phyloP scores from a whole-genome alignment of 2,888 invertebrate genomes.

The Campoletis raptor region DNA sequence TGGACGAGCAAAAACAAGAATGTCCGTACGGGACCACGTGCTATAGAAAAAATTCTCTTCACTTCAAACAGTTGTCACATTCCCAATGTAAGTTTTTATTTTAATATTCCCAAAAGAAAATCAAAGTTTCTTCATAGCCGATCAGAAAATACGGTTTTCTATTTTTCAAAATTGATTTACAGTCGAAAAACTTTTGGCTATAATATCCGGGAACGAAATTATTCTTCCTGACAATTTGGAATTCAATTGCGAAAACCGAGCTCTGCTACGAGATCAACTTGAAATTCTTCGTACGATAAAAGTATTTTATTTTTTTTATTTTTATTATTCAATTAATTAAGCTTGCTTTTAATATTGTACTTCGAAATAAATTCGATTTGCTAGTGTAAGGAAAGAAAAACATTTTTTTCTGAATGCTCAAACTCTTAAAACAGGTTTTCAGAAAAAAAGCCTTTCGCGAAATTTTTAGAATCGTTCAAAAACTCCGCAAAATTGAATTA shows the following conservation, averaged over 20 bases:
- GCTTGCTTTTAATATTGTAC: not conserved
- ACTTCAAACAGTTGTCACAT: slow-evolving; percentile 93
- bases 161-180: slow-evolving; percentile 73
- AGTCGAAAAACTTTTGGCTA: slow-evolving; percentile 89
- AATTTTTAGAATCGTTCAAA: too few relatives aligned
- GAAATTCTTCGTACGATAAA: slow-evolving; percentile 84
- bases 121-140: not conserved
- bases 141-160: slow-evolving; percentile 3
- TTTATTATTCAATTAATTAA: not conserved
- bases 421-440: too few relatives aligned
- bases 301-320: slow-evolving; percentile 66
- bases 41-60: slow-evolving; percentile 93
- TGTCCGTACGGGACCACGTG: slow-evolving; percentile 93
- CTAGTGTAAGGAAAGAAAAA: too few relatives aligned
- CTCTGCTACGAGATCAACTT: slow-evolving; percentile 79
- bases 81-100: slow-evolving; percentile 89
- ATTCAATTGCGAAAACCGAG: slow-evolving; percentile 77
- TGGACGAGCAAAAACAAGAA: slow-evolving; percentile 83
- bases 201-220: slow-evolving; percentile 86
- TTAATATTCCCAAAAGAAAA: not conserved
- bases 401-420: too few relatives aligned
- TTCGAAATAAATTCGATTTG: not conserved
- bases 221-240: slow-evolving; percentile 76
- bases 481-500: too few relatives aligned
- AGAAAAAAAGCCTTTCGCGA: too few relatives aligned